Evolutionary conservation across 2,113 vertebrate species (phyloP).

Genomic region (Poeciliopsis retropinna): DNA sequence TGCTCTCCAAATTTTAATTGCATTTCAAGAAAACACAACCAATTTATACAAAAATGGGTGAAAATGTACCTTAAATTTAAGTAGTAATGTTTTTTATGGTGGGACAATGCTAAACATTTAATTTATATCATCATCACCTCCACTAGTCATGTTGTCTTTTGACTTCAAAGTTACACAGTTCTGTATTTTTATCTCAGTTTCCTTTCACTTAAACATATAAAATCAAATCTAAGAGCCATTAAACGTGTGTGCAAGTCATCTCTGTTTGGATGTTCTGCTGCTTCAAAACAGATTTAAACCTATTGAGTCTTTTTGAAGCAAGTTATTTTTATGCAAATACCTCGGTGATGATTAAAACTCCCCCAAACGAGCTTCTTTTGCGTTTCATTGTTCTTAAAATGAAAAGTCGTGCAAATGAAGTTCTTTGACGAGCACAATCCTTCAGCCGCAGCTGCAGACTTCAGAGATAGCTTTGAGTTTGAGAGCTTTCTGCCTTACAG

Average conservation of each 20-base stretch:
- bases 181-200: no score
- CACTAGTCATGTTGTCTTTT: no score
- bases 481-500: background rate
- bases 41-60: no score
- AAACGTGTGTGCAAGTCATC: no score
- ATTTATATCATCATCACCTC: no score
- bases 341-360: slow-evolving; percentile 16
- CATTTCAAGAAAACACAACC: no score
- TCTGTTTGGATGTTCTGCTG: no score
- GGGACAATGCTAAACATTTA: no score
- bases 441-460: slow-evolving; percentile 19
- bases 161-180: no score
- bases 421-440: background rate
- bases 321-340: slow-evolving; percentile 31
- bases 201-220: background rate
- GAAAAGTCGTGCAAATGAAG: background rate
- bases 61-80: no score
- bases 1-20: no score
- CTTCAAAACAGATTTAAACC: background rate
- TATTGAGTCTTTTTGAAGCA: slow-evolving; percentile 4
- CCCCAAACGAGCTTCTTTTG: slow-evolving; percentile 1
- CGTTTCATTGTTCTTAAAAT: background rate
- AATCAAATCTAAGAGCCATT: background rate
- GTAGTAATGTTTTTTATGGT: no score
- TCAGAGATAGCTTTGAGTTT: slow-evolving; percentile 4